phyloP scores from a whole-genome alignment of 2,797 vertebrate genomes.

The Micrastur ruficollis region DNA sequence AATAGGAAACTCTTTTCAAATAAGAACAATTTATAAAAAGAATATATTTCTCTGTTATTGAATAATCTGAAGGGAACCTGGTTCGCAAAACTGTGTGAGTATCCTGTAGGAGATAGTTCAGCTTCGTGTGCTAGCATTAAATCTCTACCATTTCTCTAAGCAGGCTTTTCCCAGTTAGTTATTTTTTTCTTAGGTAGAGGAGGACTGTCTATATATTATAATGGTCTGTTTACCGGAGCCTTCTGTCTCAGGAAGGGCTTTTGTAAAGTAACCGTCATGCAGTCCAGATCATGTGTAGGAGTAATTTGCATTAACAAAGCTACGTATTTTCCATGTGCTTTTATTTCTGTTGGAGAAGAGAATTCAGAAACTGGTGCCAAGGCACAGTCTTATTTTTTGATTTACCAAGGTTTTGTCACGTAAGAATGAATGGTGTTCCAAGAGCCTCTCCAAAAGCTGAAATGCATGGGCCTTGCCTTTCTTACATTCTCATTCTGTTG shows the following conservation, averaged over 20 bases:
- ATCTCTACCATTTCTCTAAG: not conserved
- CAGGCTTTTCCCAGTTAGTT: not conserved
- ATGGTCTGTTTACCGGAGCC: not conserved
- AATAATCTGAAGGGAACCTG: not conserved
- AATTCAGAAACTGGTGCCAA: not conserved
- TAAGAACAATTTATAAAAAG: not conserved
- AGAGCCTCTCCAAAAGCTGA: not conserved
- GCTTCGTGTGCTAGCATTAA: accelerated
- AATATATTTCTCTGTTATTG: not conserved
- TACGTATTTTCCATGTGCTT: not conserved
- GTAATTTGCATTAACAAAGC: not conserved
- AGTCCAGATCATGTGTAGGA: not conserved
- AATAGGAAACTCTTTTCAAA: not conserved
- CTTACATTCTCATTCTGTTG: not conserved
- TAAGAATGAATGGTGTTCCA: not conserved
- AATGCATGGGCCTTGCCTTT: not conserved
- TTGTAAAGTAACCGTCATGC: not conserved
- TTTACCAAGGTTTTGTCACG: not conserved
- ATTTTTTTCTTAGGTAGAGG: not conserved
- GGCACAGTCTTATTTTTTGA: not conserved
- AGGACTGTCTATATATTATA: not conserved
- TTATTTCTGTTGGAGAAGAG: not conserved
- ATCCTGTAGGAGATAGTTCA: not conserved
- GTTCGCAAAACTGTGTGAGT: not conserved
- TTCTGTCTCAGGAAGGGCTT: not conserved